Evolutionary conservation across 2,797 vertebrate genomes (phyloP), one percentile per base, ranked within the genome.

Genomic region (Gastrophryne carolinensis): DNA sequence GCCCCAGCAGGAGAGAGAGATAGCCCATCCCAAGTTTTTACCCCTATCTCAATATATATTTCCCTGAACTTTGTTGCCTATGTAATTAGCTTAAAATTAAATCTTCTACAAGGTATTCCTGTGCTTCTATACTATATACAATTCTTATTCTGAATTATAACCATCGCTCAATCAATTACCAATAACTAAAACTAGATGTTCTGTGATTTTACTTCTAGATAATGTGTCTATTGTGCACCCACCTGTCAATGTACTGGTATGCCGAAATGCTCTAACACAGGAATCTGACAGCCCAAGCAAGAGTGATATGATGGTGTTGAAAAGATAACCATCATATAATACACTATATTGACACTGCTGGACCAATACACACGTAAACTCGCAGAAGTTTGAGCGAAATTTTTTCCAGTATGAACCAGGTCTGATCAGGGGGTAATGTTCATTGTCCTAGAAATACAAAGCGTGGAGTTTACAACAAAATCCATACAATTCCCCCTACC

Each of bases 211-310:
- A 17, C n/a, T 15, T 17, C 13, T n/a, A n/a, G 11, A 39, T 41
- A 26, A 1, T 2, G 27, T 49, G 17, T 8, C 27, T 5, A 56
- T 23, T 66, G 12, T 2, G 9, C 19, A 58, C 77, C 82, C 86
- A 96, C 95, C 95, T 86, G 95, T 94, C 21, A 97, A 91, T 2
- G 95, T 95, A 82, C 95, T 95, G 21, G 95, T 97, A 87, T 96
- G 96, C 75, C 95, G 91, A 83, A 97, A 96, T 0, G 95, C 95
- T 49, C 94, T 89, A 15, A 97, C 82, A 24, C 85, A 85, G 0
- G 95, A 97, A 83, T 94, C 86, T 0, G 95, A 94, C 72, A 97
- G 89, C 77, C 95, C 93, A 0, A 93, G 89, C 39, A 98, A 90
- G 82, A 97, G 88, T 0, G 94, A 96, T 80, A 96, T 93, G 62